phyloP scores from a whole-genome alignment of 2,797 vertebrate genomes.

The Onychomys arenicola region DNA sequence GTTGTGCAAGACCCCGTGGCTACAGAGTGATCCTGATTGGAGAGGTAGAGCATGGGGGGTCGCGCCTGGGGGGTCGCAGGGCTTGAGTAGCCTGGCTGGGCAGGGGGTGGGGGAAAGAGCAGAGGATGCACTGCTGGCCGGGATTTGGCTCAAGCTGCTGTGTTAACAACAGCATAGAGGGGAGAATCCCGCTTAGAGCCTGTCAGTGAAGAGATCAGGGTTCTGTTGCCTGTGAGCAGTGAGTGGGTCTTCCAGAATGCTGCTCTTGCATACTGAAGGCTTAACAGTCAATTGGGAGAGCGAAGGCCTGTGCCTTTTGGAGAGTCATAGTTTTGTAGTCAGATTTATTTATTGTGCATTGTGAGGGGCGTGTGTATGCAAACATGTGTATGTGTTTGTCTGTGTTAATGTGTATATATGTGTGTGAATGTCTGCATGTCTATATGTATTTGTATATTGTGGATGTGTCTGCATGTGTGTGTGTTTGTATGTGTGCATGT shows the following conservation, averaged over 20 bases:
- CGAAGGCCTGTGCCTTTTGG: not conserved
- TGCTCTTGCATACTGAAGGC: not conserved
- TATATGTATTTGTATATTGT: not conserved
- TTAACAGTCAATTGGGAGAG: not conserved
- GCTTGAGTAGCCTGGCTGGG: not conserved
- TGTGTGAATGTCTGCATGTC: not conserved
- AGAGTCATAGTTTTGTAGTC: not conserved
- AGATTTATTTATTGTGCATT: not conserved
- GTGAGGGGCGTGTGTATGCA: not conserved
- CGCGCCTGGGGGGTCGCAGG: not conserved
- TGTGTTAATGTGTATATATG: not conserved
- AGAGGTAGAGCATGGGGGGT: not conserved
- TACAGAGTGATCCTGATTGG: not conserved
- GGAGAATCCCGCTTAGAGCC: not conserved
- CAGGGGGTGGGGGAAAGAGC: not conserved
- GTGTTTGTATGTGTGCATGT: not conserved
- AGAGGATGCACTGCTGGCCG: accelerated
- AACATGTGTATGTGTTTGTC: not conserved
- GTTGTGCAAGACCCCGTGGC: not conserved
- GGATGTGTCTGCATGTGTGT: too few species aligned
- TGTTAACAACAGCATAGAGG: not conserved
- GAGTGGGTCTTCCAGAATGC: not conserved
- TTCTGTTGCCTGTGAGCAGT: not conserved
- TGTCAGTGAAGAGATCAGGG: not conserved
- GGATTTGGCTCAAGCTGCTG: not conserved